phyloP scores from a whole-genome alignment of 2,888 invertebrate genomes.

The Craniophora ligustri region DNA sequence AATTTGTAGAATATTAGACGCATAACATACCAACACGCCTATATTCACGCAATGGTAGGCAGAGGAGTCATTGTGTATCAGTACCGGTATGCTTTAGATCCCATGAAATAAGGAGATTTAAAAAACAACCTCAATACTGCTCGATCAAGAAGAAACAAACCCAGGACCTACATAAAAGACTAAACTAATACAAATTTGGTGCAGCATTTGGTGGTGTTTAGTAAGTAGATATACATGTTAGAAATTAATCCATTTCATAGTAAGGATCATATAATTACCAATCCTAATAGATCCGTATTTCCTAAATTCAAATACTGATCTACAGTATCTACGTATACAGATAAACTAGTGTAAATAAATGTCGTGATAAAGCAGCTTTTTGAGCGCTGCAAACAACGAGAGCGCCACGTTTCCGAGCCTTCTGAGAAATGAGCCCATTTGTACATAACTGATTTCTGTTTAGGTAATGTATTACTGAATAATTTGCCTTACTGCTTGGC shows the following conservation, averaged over 20 bases:
- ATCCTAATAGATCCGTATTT: slow-evolving; percentile 3
- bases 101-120: too few species aligned
- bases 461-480: slow-evolving; percentile 9
- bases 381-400: slow-evolving; percentile 23
- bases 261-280: not conserved
- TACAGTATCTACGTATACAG: not conserved
- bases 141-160: too few species aligned
- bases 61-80: too few species aligned
- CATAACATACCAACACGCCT: too few species aligned
- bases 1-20: slow-evolving; percentile 54
- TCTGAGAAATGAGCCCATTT: slow-evolving; percentile 33
- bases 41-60: too few species aligned
- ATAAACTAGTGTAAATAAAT: slow-evolving; percentile 38
- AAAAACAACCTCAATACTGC: too few species aligned
- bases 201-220: too few species aligned
- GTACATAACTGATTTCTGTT: slow-evolving; percentile 39
- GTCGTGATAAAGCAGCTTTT: slow-evolving; percentile 28
- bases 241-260: not conserved
- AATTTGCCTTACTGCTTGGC: not conserved
- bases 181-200: too few species aligned
- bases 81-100: too few species aligned
- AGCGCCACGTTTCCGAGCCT: slow-evolving; percentile 13
- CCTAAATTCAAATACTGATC: not conserved
- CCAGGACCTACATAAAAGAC: too few species aligned
- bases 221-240: too few species aligned